A percentile compares a stretch with the other conserved stretches of the same genome.
phyloP scores from a whole-genome alignment of 1,140 invertebrate species.

The Pachypeltis micranthus region DNA sequence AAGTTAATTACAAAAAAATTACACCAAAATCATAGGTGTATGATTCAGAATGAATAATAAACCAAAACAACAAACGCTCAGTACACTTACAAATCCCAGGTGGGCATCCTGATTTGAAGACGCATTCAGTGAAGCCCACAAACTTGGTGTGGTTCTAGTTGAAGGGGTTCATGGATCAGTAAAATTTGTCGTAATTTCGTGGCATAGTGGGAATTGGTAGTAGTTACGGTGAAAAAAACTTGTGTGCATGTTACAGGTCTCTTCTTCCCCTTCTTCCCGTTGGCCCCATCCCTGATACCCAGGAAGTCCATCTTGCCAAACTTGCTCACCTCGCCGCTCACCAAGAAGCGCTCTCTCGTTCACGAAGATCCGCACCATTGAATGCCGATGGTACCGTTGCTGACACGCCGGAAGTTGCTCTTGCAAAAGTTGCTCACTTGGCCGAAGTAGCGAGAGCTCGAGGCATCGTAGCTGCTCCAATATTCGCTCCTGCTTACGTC shows the following conservation, averaged over 20 bases:
- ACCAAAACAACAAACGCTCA: no score
- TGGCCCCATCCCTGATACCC: constrained; percentile 38
- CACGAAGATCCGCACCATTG: constrained; percentile 12
- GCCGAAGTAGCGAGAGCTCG: constrained; percentile 35
- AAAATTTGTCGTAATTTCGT: no score
- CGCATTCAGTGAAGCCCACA: no score
- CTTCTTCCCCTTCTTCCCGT: constrained; percentile 35
- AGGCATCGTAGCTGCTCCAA: constrained; percentile 29
- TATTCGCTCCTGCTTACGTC: constrained; percentile 3
- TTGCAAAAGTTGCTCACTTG: constrained; percentile 39
- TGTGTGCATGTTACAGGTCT: constrained; percentile 30
- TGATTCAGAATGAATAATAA: no score
- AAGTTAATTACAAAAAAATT: no score
- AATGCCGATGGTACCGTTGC: constrained; percentile 36
- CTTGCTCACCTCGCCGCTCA: constrained; percentile 33
- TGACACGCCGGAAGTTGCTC: constrained; percentile 41
- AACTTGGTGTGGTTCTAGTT: no score
- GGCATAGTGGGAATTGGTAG: no score
- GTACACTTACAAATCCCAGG: no score
- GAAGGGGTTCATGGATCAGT: no score
- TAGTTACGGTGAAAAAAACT: no score
- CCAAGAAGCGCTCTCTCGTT: constrained; percentile 25
- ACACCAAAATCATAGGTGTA: no score
- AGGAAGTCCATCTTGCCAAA: constrained; percentile 40
- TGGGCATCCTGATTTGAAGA: no score